Conservation (phyloP, 2,797 vertebrate species). For the Neosilurus hyrtlii region DNA sequence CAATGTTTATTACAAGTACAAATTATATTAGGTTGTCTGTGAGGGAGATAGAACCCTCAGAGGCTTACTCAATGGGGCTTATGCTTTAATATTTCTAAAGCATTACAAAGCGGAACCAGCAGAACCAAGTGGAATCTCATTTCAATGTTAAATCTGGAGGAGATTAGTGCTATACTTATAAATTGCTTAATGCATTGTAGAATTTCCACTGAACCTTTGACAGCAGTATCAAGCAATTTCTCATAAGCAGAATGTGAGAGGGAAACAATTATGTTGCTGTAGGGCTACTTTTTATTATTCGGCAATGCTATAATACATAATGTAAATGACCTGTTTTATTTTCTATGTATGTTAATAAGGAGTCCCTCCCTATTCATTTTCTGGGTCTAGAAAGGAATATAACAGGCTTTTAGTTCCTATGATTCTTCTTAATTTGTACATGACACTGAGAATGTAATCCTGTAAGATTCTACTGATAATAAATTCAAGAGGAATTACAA, state of each 20-base stretch:
- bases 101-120: conserved; percentile 50
- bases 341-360: conserved; percentile 57
- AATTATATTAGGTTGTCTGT: conserved; percentile 47
- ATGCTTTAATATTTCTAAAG: conserved; percentile 56
- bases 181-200: conserved; percentile 59
- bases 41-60: conserved; percentile 49
- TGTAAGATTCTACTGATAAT: conserved; percentile 40
- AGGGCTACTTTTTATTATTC: conserved; percentile 45
- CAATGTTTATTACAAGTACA: conserved; percentile 55
- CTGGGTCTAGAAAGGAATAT: conserved; percentile 56
- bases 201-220: conserved; percentile 55
- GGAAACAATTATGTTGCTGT: conserved; percentile 49
- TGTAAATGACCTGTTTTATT: conserved; percentile 49
- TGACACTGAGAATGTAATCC: conserved; percentile 45
- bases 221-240: conserved; percentile 52
- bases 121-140: conserved; percentile 56
- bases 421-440: conserved; percentile 51
- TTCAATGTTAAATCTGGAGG: conserved; percentile 57
- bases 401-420: conserved; percentile 56
- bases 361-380: conserved; percentile 52
- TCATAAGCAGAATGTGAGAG: conserved; percentile 49
- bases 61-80: conserved; percentile 54
- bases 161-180: conserved; percentile 58
- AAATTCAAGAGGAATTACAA: conserved; percentile 47
- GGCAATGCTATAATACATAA: conserved; percentile 42